Evolutionary conservation across 2,888 invertebrate species (phyloP), one percentile per base, ranked within the genome.

Genomic region (Lithophane socia): DNA sequence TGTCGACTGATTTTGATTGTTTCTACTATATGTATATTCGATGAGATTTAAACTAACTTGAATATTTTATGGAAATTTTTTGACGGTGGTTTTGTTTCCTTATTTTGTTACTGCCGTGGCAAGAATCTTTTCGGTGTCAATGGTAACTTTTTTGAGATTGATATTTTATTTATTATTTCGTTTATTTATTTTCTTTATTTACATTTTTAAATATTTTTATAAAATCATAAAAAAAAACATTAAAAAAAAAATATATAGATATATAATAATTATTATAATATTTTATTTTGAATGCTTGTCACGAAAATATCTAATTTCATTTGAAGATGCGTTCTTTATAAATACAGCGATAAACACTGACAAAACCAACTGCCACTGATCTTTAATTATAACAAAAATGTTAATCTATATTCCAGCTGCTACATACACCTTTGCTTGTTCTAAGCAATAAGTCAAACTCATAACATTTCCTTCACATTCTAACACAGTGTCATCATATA

Each of bases 1-100:
- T 83, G 83, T 86, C 80, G 83, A 84, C 83, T 86, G 82, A 87
- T 88, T 88, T 80, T 76, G 71, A 85, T 79, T 86, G 84, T 84
- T 76, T 29, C 37, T 37, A 64, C 64, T 82, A n/a, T n/a, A n/a
- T n/a, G 77, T 81, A 70, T 77, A 66, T 86, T 69, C 73, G 76
- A 80, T 79, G 73, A 74, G 54, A 77, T 68, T 80, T 83, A 80
- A 85, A 80, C 80, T 54, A 63, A n/a, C 56, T 68, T 68, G 52
- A 73, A 83, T 79, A 82, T 85, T 79, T 47, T 67, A 75, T 3
- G 54, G 65, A 71, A 42, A 10, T 60, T 75, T 67, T 75, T 77
- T 73, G 47, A 80, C 70, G 7, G 21, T 47, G 37, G 56, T 42
- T 72, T 37, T 10, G 3, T n/a, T 56, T 56, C 3, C 63, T 64